These are phyloP conservation scores for Chromoteleia sp. DNA, from an alignment of 2,888 invertebrate genomes.

Conservation along the genomic window DNA sequence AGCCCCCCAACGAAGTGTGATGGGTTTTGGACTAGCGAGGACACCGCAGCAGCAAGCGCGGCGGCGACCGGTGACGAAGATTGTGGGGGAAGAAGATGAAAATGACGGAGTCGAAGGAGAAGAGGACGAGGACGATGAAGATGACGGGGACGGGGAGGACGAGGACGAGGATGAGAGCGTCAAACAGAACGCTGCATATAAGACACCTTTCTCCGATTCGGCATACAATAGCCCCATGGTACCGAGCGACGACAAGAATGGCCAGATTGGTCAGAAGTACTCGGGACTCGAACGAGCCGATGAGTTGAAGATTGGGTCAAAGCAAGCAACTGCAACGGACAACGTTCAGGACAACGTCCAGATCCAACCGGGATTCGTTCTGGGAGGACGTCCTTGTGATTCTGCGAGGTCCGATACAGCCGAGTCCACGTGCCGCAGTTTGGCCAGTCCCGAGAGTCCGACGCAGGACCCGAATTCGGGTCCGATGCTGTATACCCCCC, in stretches of 20 bases:
- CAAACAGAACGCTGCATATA: conserved; percentile 29
- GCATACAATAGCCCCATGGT: conserved; percentile 4
- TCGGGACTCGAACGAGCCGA: conserved; percentile 67
- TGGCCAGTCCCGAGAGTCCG: conserved; percentile 85
- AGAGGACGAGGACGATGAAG: conserved; percentile 49
- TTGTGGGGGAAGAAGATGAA: conserved; percentile 44
- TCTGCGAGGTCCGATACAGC: conserved; percentile 87
- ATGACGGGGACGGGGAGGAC: conserved; percentile 32
- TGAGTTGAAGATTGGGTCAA: conserved; percentile 31
- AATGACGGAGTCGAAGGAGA: conserved; percentile 49
- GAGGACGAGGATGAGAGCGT: conserved; percentile 28
- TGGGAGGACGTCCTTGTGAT: conserved; percentile 84
- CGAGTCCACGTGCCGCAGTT: conserved; percentile 86
- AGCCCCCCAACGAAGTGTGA: no score
- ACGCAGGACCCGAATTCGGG: conserved; percentile 74
- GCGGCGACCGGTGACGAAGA: conserved; percentile 17
- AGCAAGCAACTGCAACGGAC: neutral
- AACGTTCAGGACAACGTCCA: conserved; percentile 21
- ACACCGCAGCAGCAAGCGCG: neutral
- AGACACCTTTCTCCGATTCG: conserved; percentile 28
- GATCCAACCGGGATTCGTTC: conserved; percentile 62
- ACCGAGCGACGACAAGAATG: conserved; percentile 34
- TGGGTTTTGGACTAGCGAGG: neutral
- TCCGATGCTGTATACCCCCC: conserved; percentile 84
- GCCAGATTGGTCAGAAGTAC: conserved; percentile 69